Evolutionary conservation across 2,888 invertebrate genomes (phyloP), one percentile per base, ranked within the genome.

Genomic region (Odontocolon sp.): DNA sequence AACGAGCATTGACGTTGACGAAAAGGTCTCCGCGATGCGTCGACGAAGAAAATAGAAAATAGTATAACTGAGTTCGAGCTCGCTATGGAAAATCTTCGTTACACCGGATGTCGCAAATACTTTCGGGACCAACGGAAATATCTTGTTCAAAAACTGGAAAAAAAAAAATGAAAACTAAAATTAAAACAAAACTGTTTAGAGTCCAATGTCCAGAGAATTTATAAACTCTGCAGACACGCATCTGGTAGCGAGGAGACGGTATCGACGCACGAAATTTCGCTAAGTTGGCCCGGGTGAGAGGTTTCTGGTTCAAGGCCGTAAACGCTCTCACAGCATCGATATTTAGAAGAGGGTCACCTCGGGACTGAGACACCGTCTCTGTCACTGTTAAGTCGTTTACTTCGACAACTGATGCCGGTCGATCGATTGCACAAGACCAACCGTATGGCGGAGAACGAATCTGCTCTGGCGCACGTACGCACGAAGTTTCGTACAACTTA

Each of bases 231-330:
- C 23, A n/a, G 23, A 47, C 21, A n/a, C n/a, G 47, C 21, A 23
- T 47, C 23, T 47, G 1, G 23, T 21, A 0, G 16, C 16, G 14
- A 9, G n/a, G 45, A 26, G 18, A 33, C 16, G 16, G 33, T 28
- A 54, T 33, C 18, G 21, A 47, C 16, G 31, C 11, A 33, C 21
- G 36, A 50, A 50, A 38, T 50, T 64, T 50, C 16, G 9, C 23
- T 31, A 5, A 2, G 50, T 16, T 16, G 16, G 23, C 14, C 23
- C 45, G 42, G 21, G 18, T 36, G 38, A 67, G 36, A 64, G 33
- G 23, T 56, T 69, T 69, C 42, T 72, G 66, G 72, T 72, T 72
- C 72, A 72, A 72, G 72, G 72, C 57, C 16, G 47, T 18, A 38
- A 11, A 36, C 23, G 18, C 63, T 64, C 63, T 50, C 63, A 38